Evolutionary conservation across 2,797 vertebrate genomes (phyloP).

Genomic region (Serranus cabrilla): DNA sequence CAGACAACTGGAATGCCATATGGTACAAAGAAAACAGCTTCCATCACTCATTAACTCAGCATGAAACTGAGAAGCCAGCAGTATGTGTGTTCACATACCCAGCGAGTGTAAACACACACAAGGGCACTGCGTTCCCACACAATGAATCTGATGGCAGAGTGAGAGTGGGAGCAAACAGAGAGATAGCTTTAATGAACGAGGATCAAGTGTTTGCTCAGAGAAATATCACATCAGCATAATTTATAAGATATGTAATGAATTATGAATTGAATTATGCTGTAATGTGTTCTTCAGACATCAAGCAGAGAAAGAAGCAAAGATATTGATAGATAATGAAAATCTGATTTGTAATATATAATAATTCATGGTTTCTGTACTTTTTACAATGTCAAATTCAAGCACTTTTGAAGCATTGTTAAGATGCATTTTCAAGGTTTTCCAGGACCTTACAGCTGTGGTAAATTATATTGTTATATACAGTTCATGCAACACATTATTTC

Average conservation of each 20-base stretch:
- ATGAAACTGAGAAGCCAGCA: conserved; percentile 27
- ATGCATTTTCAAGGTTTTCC: too few species aligned
- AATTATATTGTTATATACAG: too few species aligned
- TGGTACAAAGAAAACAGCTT: conserved; percentile 46
- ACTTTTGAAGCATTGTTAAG: too few species aligned
- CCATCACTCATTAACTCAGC: conserved; percentile 78
- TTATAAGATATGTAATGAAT: background rate
- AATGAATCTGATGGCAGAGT: conserved; percentile 15
- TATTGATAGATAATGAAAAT: background rate
- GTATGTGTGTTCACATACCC: conserved; percentile 60
- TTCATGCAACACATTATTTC: too few species aligned
- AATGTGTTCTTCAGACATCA: background rate
- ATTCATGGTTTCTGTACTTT: background rate
- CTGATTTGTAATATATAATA: background rate
- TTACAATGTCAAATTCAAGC: too few species aligned
- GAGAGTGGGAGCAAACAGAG: conserved; percentile 22
- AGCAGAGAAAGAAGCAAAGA: background rate
- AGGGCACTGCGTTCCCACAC: conserved; percentile 72
- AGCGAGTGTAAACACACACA: conserved; percentile 73
- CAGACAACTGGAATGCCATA: conserved; percentile 64
- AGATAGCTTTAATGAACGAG: background rate
- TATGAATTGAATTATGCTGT: background rate
- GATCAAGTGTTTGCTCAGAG: background rate
- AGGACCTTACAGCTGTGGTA: too few species aligned
- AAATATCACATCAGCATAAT: background rate